Conservation (phyloP, 2,797 vertebrate species). For the Chiroxiphia lanceolata region DNA sequence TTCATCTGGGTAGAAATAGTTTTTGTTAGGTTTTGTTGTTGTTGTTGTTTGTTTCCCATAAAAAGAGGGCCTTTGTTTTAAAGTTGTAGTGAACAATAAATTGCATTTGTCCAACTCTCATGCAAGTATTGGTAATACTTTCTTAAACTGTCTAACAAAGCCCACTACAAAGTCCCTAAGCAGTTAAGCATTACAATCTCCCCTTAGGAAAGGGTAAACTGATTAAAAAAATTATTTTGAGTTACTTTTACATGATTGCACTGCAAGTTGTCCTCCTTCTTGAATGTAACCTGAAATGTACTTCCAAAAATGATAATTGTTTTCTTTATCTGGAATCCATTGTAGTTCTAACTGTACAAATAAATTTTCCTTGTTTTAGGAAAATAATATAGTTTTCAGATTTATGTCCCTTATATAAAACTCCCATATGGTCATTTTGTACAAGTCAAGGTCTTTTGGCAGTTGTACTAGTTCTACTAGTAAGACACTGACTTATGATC, state of each 20-base stretch:
- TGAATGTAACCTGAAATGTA: not conserved
- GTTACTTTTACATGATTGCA: not conserved
- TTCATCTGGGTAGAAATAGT: not conserved
- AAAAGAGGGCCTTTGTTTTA: not conserved
- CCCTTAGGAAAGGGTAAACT: not conserved
- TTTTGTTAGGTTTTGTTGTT: not conserved
- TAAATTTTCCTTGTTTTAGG: not conserved
- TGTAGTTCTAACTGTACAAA: not conserved
- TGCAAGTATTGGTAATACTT: not conserved
- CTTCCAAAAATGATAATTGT: not conserved
- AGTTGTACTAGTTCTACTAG: not conserved
- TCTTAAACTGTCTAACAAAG: not conserved
- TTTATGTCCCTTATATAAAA: not conserved
- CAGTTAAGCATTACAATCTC: not conserved
- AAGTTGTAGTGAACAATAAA: not conserved
- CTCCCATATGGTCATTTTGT: not conserved
- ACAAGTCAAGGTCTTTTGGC: not conserved
- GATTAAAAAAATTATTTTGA: not conserved
- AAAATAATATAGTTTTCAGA: not conserved
- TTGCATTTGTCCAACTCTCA: not conserved
- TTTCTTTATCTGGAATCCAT: not conserved
- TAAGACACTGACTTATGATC: not conserved
- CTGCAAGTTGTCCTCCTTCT: not conserved
- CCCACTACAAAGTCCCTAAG: not conserved
- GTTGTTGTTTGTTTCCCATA: not conserved